phyloP scores from a whole-genome alignment of 2,113 vertebrate genomes.

The Nannospalax galili region DNA sequence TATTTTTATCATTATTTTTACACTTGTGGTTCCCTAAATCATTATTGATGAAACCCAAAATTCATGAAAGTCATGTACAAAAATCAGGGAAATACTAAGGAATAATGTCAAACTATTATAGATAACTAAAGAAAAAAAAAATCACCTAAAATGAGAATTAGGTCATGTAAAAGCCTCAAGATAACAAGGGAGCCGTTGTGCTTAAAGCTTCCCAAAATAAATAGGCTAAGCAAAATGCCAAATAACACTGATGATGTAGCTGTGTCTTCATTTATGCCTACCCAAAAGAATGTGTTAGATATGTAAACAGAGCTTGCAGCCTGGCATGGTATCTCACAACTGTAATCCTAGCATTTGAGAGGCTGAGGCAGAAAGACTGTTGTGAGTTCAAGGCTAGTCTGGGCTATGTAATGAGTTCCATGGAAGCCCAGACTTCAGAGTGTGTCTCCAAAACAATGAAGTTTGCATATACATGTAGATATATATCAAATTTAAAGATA shows the following conservation, averaged over 20 bases:
- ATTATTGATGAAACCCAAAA: not conserved
- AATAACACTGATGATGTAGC: not conserved
- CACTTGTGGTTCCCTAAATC: not conserved
- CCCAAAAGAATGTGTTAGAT: not conserved
- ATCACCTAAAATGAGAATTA: conserved; percentile 20
- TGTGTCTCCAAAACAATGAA: not conserved
- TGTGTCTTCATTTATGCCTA: not conserved
- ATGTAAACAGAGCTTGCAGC: not conserved
- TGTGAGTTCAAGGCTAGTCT: not conserved
- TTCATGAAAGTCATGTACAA: not conserved
- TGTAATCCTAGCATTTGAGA: not conserved
- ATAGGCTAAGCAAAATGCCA: not conserved
- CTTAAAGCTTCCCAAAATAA: conserved; percentile 36
- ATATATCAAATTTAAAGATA: conserved; percentile 29
- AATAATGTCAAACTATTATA: not conserved
- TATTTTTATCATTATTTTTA: not conserved
- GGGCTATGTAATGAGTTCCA: not conserved
- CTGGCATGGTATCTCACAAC: not conserved
- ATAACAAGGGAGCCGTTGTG: not conserved
- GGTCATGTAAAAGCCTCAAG: not conserved
- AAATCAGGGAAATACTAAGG: not conserved
- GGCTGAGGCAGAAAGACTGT: not conserved
- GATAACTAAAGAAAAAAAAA: not conserved
- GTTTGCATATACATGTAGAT: not conserved
- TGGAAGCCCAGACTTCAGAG: too few species aligned